Percentiles rank a stretch among this genome's conserved stretches.
Evolutionary conservation across 2,888 invertebrate species (phyloP).

Genomic region (Sminthurides aquaticus): DNA sequence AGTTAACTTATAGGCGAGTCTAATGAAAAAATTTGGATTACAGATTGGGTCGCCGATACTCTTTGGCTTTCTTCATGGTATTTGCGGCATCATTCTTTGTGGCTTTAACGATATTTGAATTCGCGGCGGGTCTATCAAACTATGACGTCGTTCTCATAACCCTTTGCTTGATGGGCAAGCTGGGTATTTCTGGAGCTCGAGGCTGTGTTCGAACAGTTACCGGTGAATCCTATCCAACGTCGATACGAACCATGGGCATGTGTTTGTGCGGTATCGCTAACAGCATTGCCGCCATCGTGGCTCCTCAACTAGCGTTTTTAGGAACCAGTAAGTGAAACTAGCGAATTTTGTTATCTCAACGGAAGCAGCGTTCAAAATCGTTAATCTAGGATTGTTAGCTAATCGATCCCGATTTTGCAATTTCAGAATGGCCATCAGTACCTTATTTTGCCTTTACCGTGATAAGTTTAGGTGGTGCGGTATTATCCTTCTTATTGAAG

Average conservation of each 20-base stretch:
- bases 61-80: constrained; percentile 26
- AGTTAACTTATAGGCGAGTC: too few relatives aligned
- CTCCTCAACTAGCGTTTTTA: constrained; percentile 30
- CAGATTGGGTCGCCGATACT: constrained; percentile 29
- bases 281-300: constrained; percentile 23
- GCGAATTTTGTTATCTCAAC: too few relatives aligned
- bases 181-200: constrained; percentile 26
- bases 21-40: too few relatives aligned
- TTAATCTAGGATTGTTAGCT: too few relatives aligned
- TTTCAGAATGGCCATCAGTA: constrained; percentile 28
- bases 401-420: too few relatives aligned
- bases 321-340: constrained; percentile 26
- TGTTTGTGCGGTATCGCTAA: constrained; percentile 24
- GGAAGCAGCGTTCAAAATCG: too few relatives aligned
- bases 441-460: constrained; percentile 37
- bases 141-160: constrained; percentile 4
- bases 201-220: constrained; percentile 25
- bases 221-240: constrained; percentile 33
- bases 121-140: constrained; percentile 1
- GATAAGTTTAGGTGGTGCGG: constrained; percentile 27
- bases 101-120: constrained; percentile 24
- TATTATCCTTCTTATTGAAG: constrained; percentile 31
- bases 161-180: constrained; percentile 26
- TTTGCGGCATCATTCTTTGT: constrained; percentile 28
- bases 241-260: constrained; percentile 30